Conservation (phyloP, 2,888 invertebrate genomes). For the Trissolcus japonicus region DNA sequence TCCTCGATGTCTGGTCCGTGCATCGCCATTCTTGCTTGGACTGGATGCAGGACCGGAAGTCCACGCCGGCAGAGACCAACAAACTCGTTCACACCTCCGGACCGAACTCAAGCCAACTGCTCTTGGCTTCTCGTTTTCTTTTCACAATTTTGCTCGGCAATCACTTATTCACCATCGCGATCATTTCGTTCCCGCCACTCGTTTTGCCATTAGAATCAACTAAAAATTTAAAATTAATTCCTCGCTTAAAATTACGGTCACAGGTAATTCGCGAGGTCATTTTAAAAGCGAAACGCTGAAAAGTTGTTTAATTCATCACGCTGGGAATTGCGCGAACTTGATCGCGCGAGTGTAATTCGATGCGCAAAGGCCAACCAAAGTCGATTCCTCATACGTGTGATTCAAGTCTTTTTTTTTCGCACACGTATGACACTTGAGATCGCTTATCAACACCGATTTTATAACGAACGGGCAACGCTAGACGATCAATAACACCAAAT, state of each 20-base stretch:
- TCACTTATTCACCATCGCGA: constrained; percentile 32
- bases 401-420: constrained; percentile 29
- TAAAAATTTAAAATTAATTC: constrained; percentile 9
- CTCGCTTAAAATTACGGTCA: background rate
- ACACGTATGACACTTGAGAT: constrained; percentile 35
- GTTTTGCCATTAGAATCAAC: constrained; percentile 9
- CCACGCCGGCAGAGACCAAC: constrained; percentile 35
- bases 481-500: constrained; percentile 14
- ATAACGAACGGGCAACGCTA: constrained; percentile 16
- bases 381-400: constrained; percentile 35
- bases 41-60: constrained; percentile 33
- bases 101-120: constrained; percentile 44
- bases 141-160: constrained; percentile 53
- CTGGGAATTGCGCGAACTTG: constrained; percentile 15
- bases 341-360: constrained; percentile 15
- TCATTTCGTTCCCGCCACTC: constrained; percentile 15
- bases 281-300: background rate
- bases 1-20: constrained; percentile 74
- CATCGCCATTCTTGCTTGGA: constrained; percentile 62
- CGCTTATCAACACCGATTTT: constrained; percentile 28
- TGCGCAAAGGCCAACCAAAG: constrained; percentile 22
- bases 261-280: constrained; percentile 3
- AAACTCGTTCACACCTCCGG: constrained; percentile 42
- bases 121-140: constrained; percentile 47
- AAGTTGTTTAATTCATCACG: constrained; percentile 10